Evolutionary conservation across 2,888 invertebrate genomes (phyloP).

Genomic region (Tricholauxania praeusta): DNA sequence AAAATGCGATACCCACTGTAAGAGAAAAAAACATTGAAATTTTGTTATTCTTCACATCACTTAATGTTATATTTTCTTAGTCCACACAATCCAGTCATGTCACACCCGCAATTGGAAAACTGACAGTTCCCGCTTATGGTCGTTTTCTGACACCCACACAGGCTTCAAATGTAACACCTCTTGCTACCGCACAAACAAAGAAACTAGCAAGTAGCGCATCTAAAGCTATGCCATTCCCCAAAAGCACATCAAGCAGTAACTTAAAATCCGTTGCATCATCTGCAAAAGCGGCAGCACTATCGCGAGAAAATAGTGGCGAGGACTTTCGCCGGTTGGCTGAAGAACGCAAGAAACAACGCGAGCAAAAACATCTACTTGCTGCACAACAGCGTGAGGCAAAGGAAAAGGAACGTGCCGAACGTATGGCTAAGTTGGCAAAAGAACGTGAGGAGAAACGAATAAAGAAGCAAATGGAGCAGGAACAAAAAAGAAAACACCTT

Average conservation of each 20-base stretch:
- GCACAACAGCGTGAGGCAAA: conserved; percentile 64
- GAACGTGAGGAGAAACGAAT: conserved; percentile 65
- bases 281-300: conserved; percentile 53
- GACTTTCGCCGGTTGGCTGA: conserved; percentile 65
- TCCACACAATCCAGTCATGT: conserved; percentile 43
- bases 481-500: conserved; percentile 60
- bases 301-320: conserved; percentile 64
- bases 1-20: conserved; percentile 56
- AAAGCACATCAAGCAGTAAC: conserved; percentile 49
- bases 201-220: conserved; percentile 62
- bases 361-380: conserved; percentile 64
- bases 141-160: conserved; percentile 65
- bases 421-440: conserved; percentile 60
- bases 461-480: conserved; percentile 59
- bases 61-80: conserved; percentile 14
- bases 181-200: conserved; percentile 52
- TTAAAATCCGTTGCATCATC: conserved; percentile 50
- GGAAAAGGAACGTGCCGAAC: conserved; percentile 65
- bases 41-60: not conserved
- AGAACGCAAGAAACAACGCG: conserved; percentile 65
- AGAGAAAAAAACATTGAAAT: conserved; percentile 30
- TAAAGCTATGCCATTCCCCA: conserved; percentile 55
- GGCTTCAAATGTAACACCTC: conserved; percentile 47
- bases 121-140: conserved; percentile 53
- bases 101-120: conserved; percentile 60